Evolutionary conservation across 2,797 vertebrate genomes (phyloP).

Genomic region (Macrochelys suwanniensis): DNA sequence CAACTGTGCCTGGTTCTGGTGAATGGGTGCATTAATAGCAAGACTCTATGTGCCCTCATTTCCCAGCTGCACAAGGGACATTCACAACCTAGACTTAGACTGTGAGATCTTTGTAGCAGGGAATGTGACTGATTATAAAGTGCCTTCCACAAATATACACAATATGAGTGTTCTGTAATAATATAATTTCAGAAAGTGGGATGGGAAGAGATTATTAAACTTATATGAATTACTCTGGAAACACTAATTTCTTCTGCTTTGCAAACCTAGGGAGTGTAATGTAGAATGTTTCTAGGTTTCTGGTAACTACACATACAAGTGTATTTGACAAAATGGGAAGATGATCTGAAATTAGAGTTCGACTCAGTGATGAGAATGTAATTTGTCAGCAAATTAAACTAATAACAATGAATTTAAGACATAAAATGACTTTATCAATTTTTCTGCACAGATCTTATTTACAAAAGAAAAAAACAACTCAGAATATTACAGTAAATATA

Average conservation of each 20-base stretch:
- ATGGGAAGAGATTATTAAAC: conserved; percentile 43
- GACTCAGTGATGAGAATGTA: conserved; percentile 58
- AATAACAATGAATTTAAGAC: conserved; percentile 51
- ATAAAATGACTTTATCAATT: conserved; percentile 57
- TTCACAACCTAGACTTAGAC: background rate
- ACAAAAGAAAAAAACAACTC: conserved; percentile 22
- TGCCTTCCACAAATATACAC: background rate
- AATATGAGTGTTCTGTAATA: conserved; percentile 30
- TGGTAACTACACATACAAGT: conserved; percentile 31
- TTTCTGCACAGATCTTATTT: conserved; percentile 42
- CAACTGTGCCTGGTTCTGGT: accelerated
- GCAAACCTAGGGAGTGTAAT: conserved; percentile 24
- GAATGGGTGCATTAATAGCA: background rate
- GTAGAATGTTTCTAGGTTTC: conserved; percentile 45
- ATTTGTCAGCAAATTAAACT: conserved; percentile 51
- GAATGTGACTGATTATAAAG: conserved; percentile 39
- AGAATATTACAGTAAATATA: conserved; percentile 48
- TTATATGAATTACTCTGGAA: conserved; percentile 51
- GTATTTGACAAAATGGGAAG: conserved; percentile 60
- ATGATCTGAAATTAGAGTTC: conserved; percentile 68
- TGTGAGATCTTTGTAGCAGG: background rate
- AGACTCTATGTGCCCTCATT: background rate
- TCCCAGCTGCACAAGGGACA: background rate
- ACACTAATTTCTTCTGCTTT: conserved; percentile 59
- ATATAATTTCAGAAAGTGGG: conserved; percentile 39